phyloP scores from a whole-genome alignment of 2,888 invertebrate species.

The Celastrina argiolus region DNA sequence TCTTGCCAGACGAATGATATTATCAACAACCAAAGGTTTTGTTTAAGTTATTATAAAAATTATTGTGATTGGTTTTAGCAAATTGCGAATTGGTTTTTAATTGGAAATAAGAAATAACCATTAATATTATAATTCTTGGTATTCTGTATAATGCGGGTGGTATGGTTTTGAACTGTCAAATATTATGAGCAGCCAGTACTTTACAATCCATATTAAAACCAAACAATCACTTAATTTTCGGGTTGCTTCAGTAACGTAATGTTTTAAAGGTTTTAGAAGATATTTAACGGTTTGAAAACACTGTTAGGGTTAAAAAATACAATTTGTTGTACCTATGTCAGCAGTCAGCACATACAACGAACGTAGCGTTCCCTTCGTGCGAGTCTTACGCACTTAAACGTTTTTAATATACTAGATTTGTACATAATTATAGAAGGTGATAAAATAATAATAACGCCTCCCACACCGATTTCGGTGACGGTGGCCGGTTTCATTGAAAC shows the following conservation, averaged over 20 bases:
- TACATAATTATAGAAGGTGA: no score
- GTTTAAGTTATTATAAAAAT: slow-evolving; percentile 59
- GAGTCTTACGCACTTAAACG: no score
- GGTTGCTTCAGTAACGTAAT: background rate
- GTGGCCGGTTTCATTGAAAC: no score
- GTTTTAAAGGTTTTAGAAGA: background rate
- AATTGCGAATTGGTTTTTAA: slow-evolving; percentile 65
- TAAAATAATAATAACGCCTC: no score
- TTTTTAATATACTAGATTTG: no score
- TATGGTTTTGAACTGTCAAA: background rate
- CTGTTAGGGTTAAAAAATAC: no score
- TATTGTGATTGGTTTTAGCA: slow-evolving; percentile 75
- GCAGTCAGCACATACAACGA: no score
- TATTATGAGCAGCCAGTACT: slow-evolving; percentile 5
- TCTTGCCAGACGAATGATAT: slow-evolving; percentile 30
- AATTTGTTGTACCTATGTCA: no score
- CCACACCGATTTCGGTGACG: no score
- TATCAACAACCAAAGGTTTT: slow-evolving; percentile 31
- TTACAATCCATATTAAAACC: background rate
- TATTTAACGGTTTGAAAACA: no score
- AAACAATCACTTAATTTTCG: background rate
- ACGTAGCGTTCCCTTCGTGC: no score
- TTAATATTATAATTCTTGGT: slow-evolving; percentile 6
- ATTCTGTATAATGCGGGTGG: background rate
- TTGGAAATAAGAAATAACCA: slow-evolving; percentile 24